These are phyloP conservation scores for Mirza zaza DNA, from an alignment of 2,113 vertebrate species.

Conservation along the genomic window DNA sequence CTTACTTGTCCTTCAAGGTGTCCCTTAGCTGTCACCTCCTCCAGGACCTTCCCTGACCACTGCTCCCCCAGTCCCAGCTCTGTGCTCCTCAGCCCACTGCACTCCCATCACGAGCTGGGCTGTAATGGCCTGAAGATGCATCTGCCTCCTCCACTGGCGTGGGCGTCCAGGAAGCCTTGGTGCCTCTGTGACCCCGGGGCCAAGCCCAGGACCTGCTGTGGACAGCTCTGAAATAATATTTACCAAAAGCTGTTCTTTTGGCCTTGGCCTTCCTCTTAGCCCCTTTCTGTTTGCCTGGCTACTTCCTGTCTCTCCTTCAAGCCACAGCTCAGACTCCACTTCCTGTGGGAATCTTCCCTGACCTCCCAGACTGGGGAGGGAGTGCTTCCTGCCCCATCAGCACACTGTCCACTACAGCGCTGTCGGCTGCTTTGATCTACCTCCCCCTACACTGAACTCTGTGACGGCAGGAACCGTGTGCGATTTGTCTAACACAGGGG, in stretches of 20 bases:
- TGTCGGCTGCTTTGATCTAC: not conserved
- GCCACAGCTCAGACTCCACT: too few species aligned
- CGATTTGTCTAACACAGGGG: not conserved
- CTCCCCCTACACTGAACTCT: not conserved
- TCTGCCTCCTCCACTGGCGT: not conserved
- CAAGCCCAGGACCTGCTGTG: not conserved
- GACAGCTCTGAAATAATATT: not conserved
- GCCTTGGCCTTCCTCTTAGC: not conserved
- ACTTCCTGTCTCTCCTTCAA: conserved; percentile 21
- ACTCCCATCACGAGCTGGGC: not conserved
- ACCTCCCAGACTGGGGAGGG: not conserved
- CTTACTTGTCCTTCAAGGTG: not conserved
- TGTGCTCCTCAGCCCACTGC: not conserved
- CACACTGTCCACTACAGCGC: not conserved
- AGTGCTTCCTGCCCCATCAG: not conserved
- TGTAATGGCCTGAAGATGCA: not conserved
- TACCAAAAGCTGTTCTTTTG: not conserved
- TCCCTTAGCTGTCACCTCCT: not conserved
- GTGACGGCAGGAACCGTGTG: not conserved
- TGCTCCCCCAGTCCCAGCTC: not conserved
- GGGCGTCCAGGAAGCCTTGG: not conserved
- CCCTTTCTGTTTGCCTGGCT: not conserved
- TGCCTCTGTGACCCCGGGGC: not conserved
- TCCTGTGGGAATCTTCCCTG: too few species aligned
- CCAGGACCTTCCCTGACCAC: not conserved